These are phyloP conservation scores for Cheilosia pagana DNA, from an alignment of 2,888 invertebrate genomes.

Conservation along the genomic window DNA sequence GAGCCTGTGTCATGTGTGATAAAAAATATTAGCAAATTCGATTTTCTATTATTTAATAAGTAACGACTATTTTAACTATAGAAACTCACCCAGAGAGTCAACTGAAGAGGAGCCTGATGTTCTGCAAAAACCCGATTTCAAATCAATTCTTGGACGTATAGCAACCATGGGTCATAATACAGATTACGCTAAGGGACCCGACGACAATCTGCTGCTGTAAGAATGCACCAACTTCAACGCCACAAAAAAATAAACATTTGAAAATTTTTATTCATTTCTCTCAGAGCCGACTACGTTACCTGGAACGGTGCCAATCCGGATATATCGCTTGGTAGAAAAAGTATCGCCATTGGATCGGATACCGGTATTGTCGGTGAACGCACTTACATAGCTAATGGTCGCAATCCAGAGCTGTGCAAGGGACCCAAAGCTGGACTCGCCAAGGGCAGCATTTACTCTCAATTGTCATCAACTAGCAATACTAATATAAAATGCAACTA, in stretches of 20 bases:
- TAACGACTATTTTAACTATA: constrained; percentile 53
- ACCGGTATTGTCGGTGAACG: constrained; percentile 83
- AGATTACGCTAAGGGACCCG: constrained; percentile 89
- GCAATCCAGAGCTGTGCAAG: constrained; percentile 88
- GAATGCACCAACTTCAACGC: constrained; percentile 77
- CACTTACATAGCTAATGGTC: constrained; percentile 86
- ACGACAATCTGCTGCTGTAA: constrained; percentile 91
- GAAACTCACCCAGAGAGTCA: constrained; percentile 78
- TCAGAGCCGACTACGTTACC: constrained; percentile 91
- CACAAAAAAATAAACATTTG: neutral
- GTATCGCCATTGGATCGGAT: constrained; percentile 85
- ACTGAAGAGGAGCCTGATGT: constrained; percentile 75
- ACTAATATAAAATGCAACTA: constrained; percentile 83
- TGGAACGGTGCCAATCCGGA: constrained; percentile 92
- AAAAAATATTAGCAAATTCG: neutral
- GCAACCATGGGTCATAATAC: constrained; percentile 88
- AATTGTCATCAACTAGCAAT: constrained; percentile 84
- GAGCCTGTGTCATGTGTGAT: constrained; percentile 35
- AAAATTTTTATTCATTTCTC: constrained; percentile 19
- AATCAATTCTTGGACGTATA: constrained; percentile 81
- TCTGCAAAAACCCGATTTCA: constrained; percentile 79
- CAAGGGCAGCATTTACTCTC: constrained; percentile 91
- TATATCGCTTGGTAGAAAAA: constrained; percentile 84
- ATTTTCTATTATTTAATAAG: constrained; percentile 7
- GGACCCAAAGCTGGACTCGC: constrained; percentile 89